Evolutionary conservation across 2,888 invertebrate species (phyloP).

Genomic region (Ellobium chinense): DNA sequence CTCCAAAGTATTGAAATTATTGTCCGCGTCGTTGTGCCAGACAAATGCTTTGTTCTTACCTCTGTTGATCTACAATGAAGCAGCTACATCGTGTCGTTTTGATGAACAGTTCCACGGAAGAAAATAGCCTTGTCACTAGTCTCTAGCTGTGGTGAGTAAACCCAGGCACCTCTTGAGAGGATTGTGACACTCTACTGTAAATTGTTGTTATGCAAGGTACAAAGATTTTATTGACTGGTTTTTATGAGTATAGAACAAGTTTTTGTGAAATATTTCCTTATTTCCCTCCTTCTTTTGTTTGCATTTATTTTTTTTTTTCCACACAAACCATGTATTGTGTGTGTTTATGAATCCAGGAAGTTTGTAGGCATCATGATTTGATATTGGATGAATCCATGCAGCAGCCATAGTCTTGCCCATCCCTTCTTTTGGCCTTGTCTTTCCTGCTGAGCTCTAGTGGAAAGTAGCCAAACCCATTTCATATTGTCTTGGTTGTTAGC

Average conservation of each 20-base stretch:
- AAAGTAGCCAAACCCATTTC: too few species aligned
- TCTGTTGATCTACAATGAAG: conserved; percentile 32
- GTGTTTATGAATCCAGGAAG: neutral
- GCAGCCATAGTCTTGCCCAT: neutral
- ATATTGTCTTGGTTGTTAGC: too few species aligned
- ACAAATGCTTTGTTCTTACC: conserved; percentile 30
- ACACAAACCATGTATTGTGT: neutral
- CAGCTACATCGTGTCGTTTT: conserved; percentile 27
- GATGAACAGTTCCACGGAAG: neutral
- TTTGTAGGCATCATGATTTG: neutral
- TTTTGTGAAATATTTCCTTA: neutral
- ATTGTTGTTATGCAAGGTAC: conserved; percentile 13
- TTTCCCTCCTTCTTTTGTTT: neutral
- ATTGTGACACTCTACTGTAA: neutral
- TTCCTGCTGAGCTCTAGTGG: too few species aligned
- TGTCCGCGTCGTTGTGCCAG: neutral
- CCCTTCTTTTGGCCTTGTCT: too few species aligned
- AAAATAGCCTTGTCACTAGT: neutral
- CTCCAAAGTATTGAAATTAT: conserved; percentile 25
- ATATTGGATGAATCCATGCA: neutral
- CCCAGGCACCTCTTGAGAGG: neutral
- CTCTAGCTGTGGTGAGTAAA: neutral
- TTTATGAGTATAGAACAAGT: neutral
- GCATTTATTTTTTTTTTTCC: neutral
- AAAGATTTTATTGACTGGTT: conserved; percentile 9